Evolutionary conservation across 1,140 invertebrate genomes (phyloP), one percentile per base, ranked within the genome.

Genomic region (Acromyrmex echinatior): DNA sequence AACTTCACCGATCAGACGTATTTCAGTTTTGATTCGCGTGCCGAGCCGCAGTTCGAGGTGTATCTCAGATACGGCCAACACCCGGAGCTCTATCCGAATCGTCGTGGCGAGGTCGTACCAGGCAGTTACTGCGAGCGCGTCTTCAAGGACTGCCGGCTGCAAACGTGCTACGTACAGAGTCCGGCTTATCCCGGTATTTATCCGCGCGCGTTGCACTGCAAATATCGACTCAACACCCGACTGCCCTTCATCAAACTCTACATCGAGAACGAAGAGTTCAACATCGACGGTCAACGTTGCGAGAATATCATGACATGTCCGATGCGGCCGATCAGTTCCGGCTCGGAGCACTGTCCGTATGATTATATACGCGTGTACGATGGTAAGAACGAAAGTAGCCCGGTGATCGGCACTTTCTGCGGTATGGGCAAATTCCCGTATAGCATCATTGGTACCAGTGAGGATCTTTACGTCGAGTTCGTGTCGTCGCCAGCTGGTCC

Each of bases 281-380:
- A 99, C 91, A 98, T 99, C 80, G 98, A 99, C 92, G 98, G 98
- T 0, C 98, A 99, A 92, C 96, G 98, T 73, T 99, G 98, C 93
- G 98, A 99, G 94, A 99, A 99, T 94, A 98, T 99, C 86, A 98
- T 99, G 97, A 98, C 98, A 3, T 99, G 98, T 93, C 98, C 98
- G 16, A 98, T 99, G 97, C 96, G 98, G 86, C 98, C 98, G 0
- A 98, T 98, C 63, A 98, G 97, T 53, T 98, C 98, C 86, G 98
- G 97, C 58, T 96, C 97, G 62, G 97, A 98, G 90, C 97, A 98
- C 91, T 99, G 98, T 93, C 98, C 98, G 0, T 98, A 97, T 94
- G 98, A 99, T 93, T 98, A 98, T 95, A 97, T 99, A 80, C 96
- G 97, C 78, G 98, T 99, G 66, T 99, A 98, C 96, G 98, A 99